These are phyloP conservation scores for Alentia gelatinosa DNA, from an alignment of 2,888 invertebrate species.

Conservation along the genomic window DNA sequence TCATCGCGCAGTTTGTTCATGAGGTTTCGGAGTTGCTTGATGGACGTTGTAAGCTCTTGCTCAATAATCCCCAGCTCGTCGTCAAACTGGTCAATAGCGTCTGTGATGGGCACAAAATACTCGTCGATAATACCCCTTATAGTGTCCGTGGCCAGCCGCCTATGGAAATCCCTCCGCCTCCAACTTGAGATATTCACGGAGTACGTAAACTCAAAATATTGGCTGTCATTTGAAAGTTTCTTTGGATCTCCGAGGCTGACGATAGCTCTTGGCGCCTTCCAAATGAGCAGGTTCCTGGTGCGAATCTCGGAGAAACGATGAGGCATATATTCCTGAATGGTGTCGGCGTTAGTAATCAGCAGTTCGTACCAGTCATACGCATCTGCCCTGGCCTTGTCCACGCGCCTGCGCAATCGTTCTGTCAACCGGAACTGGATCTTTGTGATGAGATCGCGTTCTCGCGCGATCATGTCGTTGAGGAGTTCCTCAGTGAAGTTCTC, in stretches of 20 bases:
- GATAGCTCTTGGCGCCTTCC: neutral
- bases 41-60: neutral
- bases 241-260: neutral
- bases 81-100: constrained; percentile 17
- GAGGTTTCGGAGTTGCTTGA: constrained; percentile 16
- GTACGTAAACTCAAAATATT: neutral
- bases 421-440: constrained; percentile 45
- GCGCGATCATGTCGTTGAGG: constrained; percentile 23
- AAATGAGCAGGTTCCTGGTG: neutral
- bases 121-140: neutral
- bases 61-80: neutral
- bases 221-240: neutral
- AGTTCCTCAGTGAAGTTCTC: neutral
- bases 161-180: neutral
- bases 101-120: constrained; percentile 27
- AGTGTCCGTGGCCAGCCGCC: neutral
- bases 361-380: neutral
- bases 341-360: neutral
- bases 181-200: neutral
- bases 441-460: neutral
- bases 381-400: constrained; percentile 34
- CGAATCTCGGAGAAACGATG: constrained; percentile 23
- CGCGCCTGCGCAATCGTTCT: neutral
- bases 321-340: constrained; percentile 39
- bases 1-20: neutral